Base-by-base conservation (phyloP, 2,888 invertebrate genomes). In the Deroplatys truncata region DNA sequence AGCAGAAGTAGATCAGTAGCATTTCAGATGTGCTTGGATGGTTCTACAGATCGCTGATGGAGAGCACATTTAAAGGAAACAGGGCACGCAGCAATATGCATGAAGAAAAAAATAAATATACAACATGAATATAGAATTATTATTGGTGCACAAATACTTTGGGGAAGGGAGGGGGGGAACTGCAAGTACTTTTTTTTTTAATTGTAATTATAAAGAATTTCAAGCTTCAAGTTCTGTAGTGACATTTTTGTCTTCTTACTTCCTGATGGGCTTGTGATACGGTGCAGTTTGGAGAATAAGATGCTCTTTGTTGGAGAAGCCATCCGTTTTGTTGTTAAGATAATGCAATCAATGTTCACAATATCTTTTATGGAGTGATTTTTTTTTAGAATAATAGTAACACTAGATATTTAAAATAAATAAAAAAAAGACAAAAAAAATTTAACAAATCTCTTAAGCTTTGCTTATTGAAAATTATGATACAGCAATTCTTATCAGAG, bases 71-170 rank as follows among this genome's bases (percentile, higher is more conserved):
- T 72, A 72, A 72, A 25, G 56, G 7, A 72, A 72, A 13, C 43
- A 49, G 31, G 85, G 28, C 85, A 85, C 87, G 35, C 83, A 35
- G 28, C 83, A 87, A 35, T 87, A 83, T 87, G 87, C 87, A 82
- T 87, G 87, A 87, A 43, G 87, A 82, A 35, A 35, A 87, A 83
- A 31, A 85, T 83, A 82, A 87, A 29, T 82, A 28, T 82, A 25
- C 28, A 88, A 84, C 28, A 84, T 56, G 20, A 35, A 31, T 49
- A 25, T 28, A 89, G 28, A 84, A 72, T 28, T n/a, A 35, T 56
- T 28, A 72, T 85, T 90, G 90, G 90, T 90, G 90, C 88, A 90
- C 88, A 90, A 90, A 90, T 84, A 89, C 84, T 85, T 85, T 82
- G 84, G 82, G 85, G 56, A 72, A 25, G 56, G 56, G 56, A 72